Evolutionary conservation across 2,888 invertebrate species (phyloP).

Genomic region (Clostera curtula): DNA sequence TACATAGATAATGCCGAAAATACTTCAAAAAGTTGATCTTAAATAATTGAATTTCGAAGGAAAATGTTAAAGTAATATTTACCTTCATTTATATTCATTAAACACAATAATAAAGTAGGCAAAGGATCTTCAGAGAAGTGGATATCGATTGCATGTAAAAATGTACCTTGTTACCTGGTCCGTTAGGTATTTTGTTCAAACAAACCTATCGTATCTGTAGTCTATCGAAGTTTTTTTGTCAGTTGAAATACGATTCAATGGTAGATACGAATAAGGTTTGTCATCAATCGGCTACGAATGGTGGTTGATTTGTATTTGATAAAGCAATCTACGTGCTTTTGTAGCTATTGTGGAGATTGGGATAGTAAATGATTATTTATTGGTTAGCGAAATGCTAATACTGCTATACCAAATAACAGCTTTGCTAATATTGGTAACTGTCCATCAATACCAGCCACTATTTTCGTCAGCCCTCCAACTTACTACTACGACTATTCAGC

Average conservation of each 20-base stretch:
- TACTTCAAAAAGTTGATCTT: slow-evolving; percentile 18
- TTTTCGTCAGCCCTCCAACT: no score
- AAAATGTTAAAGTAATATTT: slow-evolving; percentile 40
- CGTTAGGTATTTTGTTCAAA: slow-evolving; percentile 23
- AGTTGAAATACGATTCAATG: slow-evolving; percentile 6
- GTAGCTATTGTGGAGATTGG: slow-evolving; percentile 20
- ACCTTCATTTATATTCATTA: slow-evolving; percentile 54
- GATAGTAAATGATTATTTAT: no score
- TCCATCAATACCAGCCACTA: no score
- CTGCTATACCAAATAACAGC: no score
- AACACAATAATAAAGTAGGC: slow-evolving; percentile 43
- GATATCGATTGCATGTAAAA: slow-evolving; percentile 17
- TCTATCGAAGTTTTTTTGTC: slow-evolving; percentile 13
- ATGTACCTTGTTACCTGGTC: slow-evolving; percentile 18
- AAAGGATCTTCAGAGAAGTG: slow-evolving; percentile 30
- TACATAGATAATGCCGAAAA: slow-evolving; percentile 13
- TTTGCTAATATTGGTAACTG: no score
- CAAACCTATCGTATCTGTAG: slow-evolving; percentile 9
- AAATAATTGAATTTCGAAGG: slow-evolving; percentile 34
- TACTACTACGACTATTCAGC: no score
- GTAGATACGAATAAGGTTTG: slow-evolving; percentile 7
- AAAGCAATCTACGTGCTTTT: slow-evolving; percentile 21
- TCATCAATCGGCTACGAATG: slow-evolving; percentile 3
- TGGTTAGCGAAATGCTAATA: no score
- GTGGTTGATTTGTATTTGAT: slow-evolving; percentile 19